Base-by-base conservation (phyloP, 2,113 vertebrate species). In the Cynoglossus semilaevis region DNA sequence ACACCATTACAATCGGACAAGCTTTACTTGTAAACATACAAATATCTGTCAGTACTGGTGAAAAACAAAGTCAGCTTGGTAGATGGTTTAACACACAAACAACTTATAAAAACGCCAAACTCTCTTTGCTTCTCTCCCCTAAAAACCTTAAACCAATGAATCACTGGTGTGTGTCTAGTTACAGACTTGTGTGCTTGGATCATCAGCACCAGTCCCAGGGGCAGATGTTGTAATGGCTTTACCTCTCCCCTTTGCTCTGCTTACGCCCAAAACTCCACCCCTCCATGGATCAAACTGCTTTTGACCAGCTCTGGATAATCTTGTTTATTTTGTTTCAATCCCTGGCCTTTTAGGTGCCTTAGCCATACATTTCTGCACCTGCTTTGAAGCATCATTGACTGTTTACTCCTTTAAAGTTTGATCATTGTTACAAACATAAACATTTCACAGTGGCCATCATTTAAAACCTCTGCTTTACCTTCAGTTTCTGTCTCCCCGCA, bases 171-270 rank as follows among this genome's bases (percentile, higher is more conserved):
- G 40, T 65, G 56, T 60, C 41, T 58, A 35, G 38, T 13, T 11
- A 11, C 11, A 14, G 14, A 14, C 38, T 43, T 49, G 38, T 61
- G 35, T 51, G 1, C 44, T 10, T 9, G 58, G 19, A 42, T 68
- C 18, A 43, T 50, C 38, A 41, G 11, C 42, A 35, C 14, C 4
- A 17, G 59, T 76, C 70, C 72, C 72, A 71, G 59, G 54, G 7
- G 72, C 53, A 15, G 51, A 72, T 76, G 70, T 38, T 74, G 67
- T 84, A 75, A 81, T 81, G 58, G 58, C 51, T 16, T 41, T 46
- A 44, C 53, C 62, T 34, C 38, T 51, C 50, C 40, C 35, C 48
- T 36, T n/a, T 40, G 40, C 55, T 14, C 38, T 13, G 34, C 40
- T 11, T 49, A 40, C 43, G 14, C 17, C 49, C 49, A 36, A 37